phyloP scores from a whole-genome alignment of 2,888 invertebrate genomes.

The Epistrophella euchroma region DNA sequence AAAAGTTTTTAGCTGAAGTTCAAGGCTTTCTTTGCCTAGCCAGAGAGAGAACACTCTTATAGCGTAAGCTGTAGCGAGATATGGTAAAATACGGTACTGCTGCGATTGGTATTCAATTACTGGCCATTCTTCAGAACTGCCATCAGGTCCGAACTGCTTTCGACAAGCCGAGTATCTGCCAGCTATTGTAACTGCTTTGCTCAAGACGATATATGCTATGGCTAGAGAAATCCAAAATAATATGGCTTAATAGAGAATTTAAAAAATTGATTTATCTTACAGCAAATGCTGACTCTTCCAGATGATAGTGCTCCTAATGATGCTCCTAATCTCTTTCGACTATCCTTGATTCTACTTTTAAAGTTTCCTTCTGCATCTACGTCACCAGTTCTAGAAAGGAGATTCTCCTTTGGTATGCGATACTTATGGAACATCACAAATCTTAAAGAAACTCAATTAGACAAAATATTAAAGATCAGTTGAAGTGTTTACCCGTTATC shows the following conservation, averaged over 20 bases:
- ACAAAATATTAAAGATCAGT: neutral
- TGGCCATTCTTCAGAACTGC: slow-evolving; percentile 88
- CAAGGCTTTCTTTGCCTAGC: slow-evolving; percentile 84
- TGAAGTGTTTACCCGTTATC: slow-evolving; percentile 93
- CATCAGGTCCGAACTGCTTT: slow-evolving; percentile 93
- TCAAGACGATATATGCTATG: slow-evolving; percentile 87
- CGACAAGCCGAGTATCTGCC: slow-evolving; percentile 94
- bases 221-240: slow-evolving; percentile 50
- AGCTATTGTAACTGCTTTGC: slow-evolving; percentile 92
- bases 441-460: slow-evolving; percentile 80
- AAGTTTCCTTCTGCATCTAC: slow-evolving; percentile 94
- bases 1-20: slow-evolving; percentile 84
- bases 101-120: slow-evolving; percentile 97
- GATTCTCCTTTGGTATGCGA: slow-evolving; percentile 90
- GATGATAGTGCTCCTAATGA: slow-evolving; percentile 92
- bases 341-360: slow-evolving; percentile 91
- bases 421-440: slow-evolving; percentile 92
- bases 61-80: slow-evolving; percentile 88
- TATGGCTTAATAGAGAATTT: neutral
- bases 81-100: slow-evolving; percentile 92
- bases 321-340: slow-evolving; percentile 92
- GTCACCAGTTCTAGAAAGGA: slow-evolving; percentile 94
- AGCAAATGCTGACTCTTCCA: slow-evolving; percentile 91
- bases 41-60: slow-evolving; percentile 86
- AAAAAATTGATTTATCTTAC: slow-evolving; percentile 64